phyloP scores from a whole-genome alignment of 2,797 vertebrate genomes.

The Thripadectes ignobilis region DNA sequence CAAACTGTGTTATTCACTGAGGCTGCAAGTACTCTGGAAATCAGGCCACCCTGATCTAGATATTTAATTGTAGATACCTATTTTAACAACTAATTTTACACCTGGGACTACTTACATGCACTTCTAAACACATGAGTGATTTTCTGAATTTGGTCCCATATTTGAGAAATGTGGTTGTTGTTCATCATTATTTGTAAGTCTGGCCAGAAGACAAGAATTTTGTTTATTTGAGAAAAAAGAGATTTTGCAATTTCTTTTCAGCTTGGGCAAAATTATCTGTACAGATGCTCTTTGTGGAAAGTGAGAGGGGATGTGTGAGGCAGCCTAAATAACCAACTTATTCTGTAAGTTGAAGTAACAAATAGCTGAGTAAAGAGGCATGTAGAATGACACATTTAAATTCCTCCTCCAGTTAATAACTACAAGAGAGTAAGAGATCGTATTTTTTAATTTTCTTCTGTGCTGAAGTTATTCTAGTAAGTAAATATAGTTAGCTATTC shows the following conservation, averaged over 20 bases:
- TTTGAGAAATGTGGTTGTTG: not conserved
- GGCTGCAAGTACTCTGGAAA: not conserved
- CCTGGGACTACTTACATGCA: not conserved
- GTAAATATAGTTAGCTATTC: not conserved
- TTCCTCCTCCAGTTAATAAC: not conserved
- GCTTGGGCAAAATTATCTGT: not conserved
- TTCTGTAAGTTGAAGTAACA: not conserved
- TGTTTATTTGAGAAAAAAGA: not conserved
- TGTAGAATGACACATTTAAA: not conserved
- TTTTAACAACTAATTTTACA: not conserved
- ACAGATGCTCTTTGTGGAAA: not conserved
- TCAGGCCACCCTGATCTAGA: not conserved
- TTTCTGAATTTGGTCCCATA: not conserved
- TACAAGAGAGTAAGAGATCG: rapidly evolving
- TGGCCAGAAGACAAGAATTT: not conserved
- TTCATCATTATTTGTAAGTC: not conserved
- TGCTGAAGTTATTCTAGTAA: not conserved
- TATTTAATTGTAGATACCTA: not conserved
- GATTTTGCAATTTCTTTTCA: not conserved
- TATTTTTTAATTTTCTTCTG: not conserved
- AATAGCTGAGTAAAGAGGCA: not conserved
- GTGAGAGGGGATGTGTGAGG: not conserved
- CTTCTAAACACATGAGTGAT: not conserved
- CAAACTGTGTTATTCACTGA: not conserved
- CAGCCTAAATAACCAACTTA: not conserved